Conservation (phyloP, 2,888 invertebrate genomes). For the Drosophila mimetica region DNA sequence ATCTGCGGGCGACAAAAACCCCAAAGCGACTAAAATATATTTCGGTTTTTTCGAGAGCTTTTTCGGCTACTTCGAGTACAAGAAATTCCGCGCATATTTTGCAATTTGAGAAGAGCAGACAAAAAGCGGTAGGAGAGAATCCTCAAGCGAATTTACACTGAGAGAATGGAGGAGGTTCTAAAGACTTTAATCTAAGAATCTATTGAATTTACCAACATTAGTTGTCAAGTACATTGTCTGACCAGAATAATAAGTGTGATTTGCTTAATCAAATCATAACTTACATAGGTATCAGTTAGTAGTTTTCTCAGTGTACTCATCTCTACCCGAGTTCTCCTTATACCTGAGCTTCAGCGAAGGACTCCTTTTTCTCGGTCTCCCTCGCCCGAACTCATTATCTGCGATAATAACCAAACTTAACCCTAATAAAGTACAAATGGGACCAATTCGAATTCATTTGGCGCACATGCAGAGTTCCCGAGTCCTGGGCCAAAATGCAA, state of each 20-base stretch:
- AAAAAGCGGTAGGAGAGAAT: constrained; percentile 6
- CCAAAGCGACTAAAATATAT: constrained; percentile 43
- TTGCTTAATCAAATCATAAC: no score
- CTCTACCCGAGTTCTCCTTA: constrained; percentile 2
- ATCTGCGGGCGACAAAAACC: constrained; percentile 54
- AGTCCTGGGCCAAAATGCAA: constrained; percentile 64
- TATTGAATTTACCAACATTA: no score
- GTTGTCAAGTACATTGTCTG: no score
- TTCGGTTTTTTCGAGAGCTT: constrained; percentile 55
- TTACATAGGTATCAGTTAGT: no score
- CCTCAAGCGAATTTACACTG: constrained; percentile 11
- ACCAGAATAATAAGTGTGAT: no score
- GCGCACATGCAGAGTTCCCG: constrained; percentile 43
- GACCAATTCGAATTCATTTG: constrained; percentile 81
- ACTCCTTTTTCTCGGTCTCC: constrained; percentile 15
- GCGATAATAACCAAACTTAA: constrained; percentile 61
- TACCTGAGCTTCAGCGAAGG: constrained; percentile 16
- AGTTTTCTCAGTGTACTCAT: constrained; percentile 4
- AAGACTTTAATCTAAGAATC: no score
- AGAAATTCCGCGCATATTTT: constrained; percentile 73
- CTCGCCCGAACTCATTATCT: constrained; percentile 45
- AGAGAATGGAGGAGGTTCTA: not conserved
- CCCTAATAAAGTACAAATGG: constrained; percentile 82
- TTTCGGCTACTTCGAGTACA: constrained; percentile 63
- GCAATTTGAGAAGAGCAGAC: constrained; percentile 53